Evolutionary conservation across 1,140 invertebrate species (phyloP).

Genomic region (Lasioglossum albipes): DNA sequence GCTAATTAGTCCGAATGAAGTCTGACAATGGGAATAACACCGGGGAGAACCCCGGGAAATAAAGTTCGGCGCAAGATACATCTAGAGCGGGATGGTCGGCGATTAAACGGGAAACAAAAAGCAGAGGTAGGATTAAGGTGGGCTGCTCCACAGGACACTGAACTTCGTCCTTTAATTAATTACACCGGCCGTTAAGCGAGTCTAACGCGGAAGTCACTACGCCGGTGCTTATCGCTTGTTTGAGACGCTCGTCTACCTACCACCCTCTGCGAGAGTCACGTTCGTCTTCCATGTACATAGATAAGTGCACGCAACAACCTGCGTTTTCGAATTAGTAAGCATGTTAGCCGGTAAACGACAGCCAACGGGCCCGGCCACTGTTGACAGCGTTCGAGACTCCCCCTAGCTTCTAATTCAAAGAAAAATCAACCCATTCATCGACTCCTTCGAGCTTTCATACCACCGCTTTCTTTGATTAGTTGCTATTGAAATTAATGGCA

Average conservation of each 20-base stretch:
- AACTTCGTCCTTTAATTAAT: slow-evolving; percentile 62
- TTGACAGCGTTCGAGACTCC: neutral
- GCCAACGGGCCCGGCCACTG: neutral
- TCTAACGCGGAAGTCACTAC: slow-evolving; percentile 56
- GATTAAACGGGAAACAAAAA: neutral
- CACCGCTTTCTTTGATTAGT: no score
- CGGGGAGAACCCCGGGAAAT: no score
- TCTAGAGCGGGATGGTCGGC: neutral
- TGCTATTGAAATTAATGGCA: no score
- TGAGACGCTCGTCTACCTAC: slow-evolving; percentile 30
- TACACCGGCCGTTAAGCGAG: slow-evolving; percentile 53
- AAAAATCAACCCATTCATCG: no score
- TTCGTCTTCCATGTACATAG: slow-evolving; percentile 64
- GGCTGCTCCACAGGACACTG: slow-evolving; percentile 44
- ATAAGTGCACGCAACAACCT: slow-evolving; percentile 48
- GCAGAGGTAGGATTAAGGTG: neutral
- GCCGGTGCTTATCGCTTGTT: slow-evolving; percentile 59
- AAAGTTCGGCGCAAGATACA: neutral
- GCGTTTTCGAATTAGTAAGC: slow-evolving; percentile 39
- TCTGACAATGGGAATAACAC: no score
- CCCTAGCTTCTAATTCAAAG: neutral
- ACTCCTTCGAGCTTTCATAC: no score
- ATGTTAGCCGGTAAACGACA: slow-evolving; percentile 16
- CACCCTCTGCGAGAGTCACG: slow-evolving; percentile 40
- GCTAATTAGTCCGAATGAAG: no score